Conservation (phyloP, 37 sponge, comb jelly and placozoan genomes). For the Crambe crambe region DNA sequence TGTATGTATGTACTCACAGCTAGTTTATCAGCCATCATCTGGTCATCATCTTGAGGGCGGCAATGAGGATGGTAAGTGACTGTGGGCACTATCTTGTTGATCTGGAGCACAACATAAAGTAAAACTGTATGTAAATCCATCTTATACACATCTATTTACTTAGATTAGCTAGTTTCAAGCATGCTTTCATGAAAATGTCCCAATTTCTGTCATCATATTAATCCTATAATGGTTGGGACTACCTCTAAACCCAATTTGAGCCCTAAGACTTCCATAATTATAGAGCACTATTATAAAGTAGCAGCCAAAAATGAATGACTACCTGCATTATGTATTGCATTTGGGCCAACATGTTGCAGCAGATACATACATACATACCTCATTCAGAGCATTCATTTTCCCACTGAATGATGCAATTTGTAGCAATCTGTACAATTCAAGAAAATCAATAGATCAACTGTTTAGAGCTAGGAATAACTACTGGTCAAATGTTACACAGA, state of each 20-base stretch:
- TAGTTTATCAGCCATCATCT: conserved; percentile 66
- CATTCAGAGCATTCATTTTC: conserved; percentile 99
- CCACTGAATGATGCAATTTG: conserved; percentile 94
- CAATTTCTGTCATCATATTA: no score
- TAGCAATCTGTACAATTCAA: conserved; percentile 53
- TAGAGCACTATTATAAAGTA: no score
- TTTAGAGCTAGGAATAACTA: not conserved
- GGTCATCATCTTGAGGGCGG: conserved; percentile 63
- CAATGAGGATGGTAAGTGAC: conserved; percentile 61
- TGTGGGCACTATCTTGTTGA: conserved; percentile 77
- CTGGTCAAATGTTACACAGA: not conserved
- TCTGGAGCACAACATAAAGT: conserved; percentile 22
- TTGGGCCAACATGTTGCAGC: not conserved
- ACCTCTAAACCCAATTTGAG: no score
- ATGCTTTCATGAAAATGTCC: no score
- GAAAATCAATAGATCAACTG: not conserved
- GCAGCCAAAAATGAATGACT: no score
- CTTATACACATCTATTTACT: not conserved
- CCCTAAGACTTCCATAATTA: no score
- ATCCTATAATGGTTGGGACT: no score
- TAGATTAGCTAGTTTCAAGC: no score
- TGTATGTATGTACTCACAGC: no score
- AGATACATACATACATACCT: conserved; percentile 39
- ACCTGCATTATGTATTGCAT: not conserved
- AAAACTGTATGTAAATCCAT: not conserved